Conservation (phyloP, 2,888 invertebrate genomes). For the Lithophane leautieri region DNA sequence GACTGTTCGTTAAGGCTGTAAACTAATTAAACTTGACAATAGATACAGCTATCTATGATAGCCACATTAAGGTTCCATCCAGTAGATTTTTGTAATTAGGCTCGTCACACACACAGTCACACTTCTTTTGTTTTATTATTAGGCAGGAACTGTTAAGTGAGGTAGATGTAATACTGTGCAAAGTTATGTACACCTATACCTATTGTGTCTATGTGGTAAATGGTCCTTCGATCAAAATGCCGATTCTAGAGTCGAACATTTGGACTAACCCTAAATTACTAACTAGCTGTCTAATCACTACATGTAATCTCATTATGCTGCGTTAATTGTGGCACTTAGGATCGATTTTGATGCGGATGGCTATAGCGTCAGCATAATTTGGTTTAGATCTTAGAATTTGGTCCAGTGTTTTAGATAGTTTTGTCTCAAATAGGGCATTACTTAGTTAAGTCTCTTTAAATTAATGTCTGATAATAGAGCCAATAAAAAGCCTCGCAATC, state of each 20-base stretch:
- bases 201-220: neutral
- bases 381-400: neutral
- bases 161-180: neutral
- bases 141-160: too few relatives aligned
- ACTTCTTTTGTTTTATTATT: neutral
- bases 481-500: neutral
- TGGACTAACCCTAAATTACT: neutral
- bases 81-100: neutral
- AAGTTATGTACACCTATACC: neutral
- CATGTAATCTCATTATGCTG: conserved; percentile 21
- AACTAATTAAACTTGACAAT: neutral
- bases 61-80: neutral
- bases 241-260: neutral
- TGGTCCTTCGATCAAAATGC: neutral
- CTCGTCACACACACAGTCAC: neutral
- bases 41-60: neutral
- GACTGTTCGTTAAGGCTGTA: neutral
- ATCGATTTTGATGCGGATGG: conserved; percentile 11
- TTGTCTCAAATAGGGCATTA: neutral
- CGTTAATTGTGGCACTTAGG: conserved; percentile 11
- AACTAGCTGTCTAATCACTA: conserved; percentile 23
- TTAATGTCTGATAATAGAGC: neutral
- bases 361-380: neutral
- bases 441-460: neutral
- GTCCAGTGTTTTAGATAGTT: neutral